Evolutionary conservation across 2,113 vertebrate genomes (phyloP).

Genomic region (Cottus gobio): DNA sequence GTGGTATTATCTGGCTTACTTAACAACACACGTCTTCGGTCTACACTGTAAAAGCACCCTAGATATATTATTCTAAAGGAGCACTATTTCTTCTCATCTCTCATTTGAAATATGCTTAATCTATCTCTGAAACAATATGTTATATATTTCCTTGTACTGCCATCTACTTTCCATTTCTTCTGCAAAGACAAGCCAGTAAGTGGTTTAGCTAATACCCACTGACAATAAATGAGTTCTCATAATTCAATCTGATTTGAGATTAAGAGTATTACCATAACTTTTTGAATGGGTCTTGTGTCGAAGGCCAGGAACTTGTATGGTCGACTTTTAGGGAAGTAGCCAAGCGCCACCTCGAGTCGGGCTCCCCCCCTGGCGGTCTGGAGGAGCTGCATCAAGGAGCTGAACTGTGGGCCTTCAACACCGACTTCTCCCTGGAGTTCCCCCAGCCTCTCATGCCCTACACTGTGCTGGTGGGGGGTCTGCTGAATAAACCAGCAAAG

Average conservation of each 20-base stretch:
- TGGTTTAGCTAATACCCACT: neutral
- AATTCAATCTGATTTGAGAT: neutral
- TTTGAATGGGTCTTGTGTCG: neutral
- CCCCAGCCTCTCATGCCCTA: slow-evolving; percentile 79
- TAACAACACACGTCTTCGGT: neutral
- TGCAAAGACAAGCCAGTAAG: neutral
- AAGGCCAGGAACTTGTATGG: slow-evolving; percentile 54
- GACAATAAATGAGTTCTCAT: neutral
- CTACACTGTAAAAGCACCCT: neutral
- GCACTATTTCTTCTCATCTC: neutral
- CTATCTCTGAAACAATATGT: neutral
- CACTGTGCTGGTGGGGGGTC: slow-evolving; percentile 78
- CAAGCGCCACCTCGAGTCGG: slow-evolving; percentile 73
- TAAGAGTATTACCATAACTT: neutral
- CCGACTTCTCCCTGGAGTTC: slow-evolving; percentile 83
- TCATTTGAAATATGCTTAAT: neutral
- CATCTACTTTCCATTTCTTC: neutral
- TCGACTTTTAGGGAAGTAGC: slow-evolving; percentile 64
- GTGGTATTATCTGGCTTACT: neutral
- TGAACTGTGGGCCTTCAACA: slow-evolving; percentile 83
- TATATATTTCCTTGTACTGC: neutral
- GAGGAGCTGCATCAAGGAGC: slow-evolving; percentile 74
- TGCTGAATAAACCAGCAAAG: slow-evolving; percentile 74
- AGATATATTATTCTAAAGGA: neutral
- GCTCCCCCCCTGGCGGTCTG: slow-evolving; percentile 58